Evolutionary conservation across 1,140 invertebrate genomes (phyloP).

Genomic region (Dryas iulia): DNA sequence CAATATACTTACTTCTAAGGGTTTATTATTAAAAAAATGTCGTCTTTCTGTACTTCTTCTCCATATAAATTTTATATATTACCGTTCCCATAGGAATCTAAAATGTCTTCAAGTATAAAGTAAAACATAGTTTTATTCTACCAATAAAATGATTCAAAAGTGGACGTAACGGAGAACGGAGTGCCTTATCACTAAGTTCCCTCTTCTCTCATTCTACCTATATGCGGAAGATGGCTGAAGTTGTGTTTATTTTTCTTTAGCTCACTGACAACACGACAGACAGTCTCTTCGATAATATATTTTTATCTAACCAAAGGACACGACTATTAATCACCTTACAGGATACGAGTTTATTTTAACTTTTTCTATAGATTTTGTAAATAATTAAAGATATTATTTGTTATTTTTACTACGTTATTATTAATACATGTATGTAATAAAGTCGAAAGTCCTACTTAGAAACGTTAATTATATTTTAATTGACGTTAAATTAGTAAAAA

Average conservation of each 20-base stretch:
- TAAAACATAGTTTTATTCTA: no score
- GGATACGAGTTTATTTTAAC: background rate
- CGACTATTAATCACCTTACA: slow-evolving; percentile 3
- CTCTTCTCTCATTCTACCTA: background rate
- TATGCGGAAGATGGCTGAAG: background rate
- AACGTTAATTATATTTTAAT: background rate
- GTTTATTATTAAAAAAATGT: no score
- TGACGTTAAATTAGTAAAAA: background rate
- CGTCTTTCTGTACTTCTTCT: no score
- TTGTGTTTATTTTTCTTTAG: background rate
- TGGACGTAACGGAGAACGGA: background rate
- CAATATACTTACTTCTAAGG: no score
- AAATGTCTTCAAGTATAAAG: no score
- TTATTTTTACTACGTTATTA: background rate
- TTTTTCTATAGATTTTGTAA: background rate
- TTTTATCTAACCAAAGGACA: slow-evolving; percentile 1
- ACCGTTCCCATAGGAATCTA: no score
- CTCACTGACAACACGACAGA: background rate
- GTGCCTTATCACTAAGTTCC: background rate
- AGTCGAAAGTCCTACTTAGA: background rate
- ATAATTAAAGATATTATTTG: background rate
- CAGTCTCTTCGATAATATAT: slow-evolving; percentile 43
- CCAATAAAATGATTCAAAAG: no score
- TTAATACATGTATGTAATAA: background rate
- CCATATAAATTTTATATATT: no score